These are phyloP conservation scores for Lagria hirta DNA, from an alignment of 2,888 invertebrate species.

Conservation along the genomic window DNA sequence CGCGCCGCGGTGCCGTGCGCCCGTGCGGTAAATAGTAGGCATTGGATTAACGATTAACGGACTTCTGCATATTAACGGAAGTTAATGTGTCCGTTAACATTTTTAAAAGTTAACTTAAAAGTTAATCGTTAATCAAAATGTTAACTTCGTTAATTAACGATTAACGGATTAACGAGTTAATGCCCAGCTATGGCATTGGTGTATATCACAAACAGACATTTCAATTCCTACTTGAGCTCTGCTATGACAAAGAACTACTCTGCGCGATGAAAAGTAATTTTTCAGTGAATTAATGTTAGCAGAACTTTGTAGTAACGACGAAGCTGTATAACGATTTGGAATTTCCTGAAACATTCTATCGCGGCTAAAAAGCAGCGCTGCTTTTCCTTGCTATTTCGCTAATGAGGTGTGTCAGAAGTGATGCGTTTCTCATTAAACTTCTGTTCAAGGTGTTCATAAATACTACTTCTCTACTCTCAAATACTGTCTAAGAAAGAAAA, in stretches of 20 bases:
- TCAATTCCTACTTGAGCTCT: too few species aligned
- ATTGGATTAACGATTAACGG: too few species aligned
- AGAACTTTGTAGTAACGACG: constrained; percentile 10
- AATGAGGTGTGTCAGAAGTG: constrained; percentile 30
- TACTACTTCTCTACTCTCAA: constrained; percentile 13
- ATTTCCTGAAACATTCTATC: constrained; percentile 16
- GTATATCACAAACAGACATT: too few species aligned
- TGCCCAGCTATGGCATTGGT: too few species aligned
- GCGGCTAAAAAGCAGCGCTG: constrained; percentile 26
- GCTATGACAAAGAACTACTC: constrained; percentile 10
- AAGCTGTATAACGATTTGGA: constrained; percentile 18
- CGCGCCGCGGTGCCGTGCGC: too few species aligned
- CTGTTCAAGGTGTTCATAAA: constrained; percentile 20
- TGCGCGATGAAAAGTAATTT: constrained; percentile 13
- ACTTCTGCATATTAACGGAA: too few species aligned
- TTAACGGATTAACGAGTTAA: too few species aligned
- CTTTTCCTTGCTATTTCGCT: constrained; percentile 24
- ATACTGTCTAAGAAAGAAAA: constrained; percentile 11
- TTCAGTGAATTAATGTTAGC: constrained; percentile 17
- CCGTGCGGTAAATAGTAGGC: too few species aligned
- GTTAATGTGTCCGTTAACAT: too few species aligned
- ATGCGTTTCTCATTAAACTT: constrained; percentile 29
- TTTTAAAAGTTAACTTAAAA: too few species aligned
- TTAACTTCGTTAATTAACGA: too few species aligned
- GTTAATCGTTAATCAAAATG: too few species aligned